Percentiles rank a stretch among this genome's conserved stretches.
phyloP scores from a whole-genome alignment of 1,140 invertebrate genomes.

The Lordiphosa clarofinis region DNA sequence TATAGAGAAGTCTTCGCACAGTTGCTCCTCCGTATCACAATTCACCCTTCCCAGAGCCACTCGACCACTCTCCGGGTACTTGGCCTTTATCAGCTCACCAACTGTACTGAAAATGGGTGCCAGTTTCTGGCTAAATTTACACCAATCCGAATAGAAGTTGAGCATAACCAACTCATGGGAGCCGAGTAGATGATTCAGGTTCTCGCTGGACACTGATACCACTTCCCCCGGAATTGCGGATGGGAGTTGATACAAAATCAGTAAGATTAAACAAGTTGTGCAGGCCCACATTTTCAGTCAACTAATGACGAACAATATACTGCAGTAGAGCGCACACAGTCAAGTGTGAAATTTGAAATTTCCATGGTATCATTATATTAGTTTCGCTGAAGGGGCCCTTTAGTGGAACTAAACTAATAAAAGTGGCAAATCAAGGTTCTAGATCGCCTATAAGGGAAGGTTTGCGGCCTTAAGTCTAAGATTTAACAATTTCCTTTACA shows the following conservation, averaged over 20 bases:
- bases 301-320: not conserved
- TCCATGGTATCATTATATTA: no score
- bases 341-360: not conserved
- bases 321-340: not conserved
- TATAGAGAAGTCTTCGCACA: conserved; percentile 94
- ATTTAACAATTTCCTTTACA: no score
- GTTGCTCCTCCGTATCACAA: conserved; percentile 90
- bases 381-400: no score
- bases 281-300: conserved; percentile 18
- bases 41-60: conserved; percentile 97
- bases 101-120: conserved; percentile 87
- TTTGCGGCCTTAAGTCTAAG: no score
- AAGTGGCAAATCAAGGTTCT: no score
- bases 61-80: conserved; percentile 88
- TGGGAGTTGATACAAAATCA: conserved; percentile 1
- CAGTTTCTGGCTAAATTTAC: conserved; percentile 27
- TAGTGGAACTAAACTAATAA: no score
- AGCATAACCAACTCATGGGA: conserved; percentile 39
- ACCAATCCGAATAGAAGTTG: conserved; percentile 35
- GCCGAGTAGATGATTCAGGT: not conserved
- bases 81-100: conserved; percentile 85
- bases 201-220: conserved; percentile 11
- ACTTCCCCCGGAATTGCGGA: not conserved
- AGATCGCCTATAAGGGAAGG: no score
- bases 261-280: not conserved